Evolutionary conservation across 1,140 invertebrate species (phyloP).

Genomic region (Akabosia matsudoensis): DNA sequence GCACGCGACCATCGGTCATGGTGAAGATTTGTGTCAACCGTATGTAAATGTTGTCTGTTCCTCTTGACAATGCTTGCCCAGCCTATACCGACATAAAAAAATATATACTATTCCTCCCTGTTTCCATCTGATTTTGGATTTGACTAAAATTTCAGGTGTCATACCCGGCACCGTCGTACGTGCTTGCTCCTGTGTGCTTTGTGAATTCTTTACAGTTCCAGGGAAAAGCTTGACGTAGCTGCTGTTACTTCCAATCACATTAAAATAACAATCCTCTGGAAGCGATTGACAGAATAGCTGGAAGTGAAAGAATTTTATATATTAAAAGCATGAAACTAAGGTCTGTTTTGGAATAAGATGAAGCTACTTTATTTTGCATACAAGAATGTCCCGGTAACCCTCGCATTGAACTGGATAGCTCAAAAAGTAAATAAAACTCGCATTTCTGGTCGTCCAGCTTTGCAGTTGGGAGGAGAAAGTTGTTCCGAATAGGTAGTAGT

Average conservation of each 20-base stretch:
- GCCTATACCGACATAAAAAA: not conserved
- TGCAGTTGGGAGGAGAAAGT: slow-evolving; percentile 45
- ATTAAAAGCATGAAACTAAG: not conserved
- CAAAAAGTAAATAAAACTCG: slow-evolving; percentile 49
- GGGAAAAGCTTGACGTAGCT: slow-evolving; percentile 38
- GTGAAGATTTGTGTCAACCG: not conserved
- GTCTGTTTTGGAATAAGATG: not conserved
- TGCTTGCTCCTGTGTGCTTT: slow-evolving; percentile 37
- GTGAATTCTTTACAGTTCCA: slow-evolving; percentile 42
- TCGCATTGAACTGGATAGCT: slow-evolving; percentile 50
- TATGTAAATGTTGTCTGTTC: not conserved
- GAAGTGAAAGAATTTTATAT: slow-evolving; percentile 27
- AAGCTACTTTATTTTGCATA: slow-evolving; percentile 27
- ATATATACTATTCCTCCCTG: not conserved
- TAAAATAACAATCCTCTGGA: slow-evolving; percentile 46
- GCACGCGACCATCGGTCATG: not conserved
- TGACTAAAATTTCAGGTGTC: not conserved
- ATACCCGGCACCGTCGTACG: not conserved
- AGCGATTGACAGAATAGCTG: slow-evolving; percentile 46
- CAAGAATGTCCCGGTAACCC: slow-evolving; percentile 48
- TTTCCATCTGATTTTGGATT: not conserved
- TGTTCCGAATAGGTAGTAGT: not conserved
- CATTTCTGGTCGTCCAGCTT: slow-evolving; percentile 47
- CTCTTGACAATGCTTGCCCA: not conserved
- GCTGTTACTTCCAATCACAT: slow-evolving; percentile 43